phyloP scores from a whole-genome alignment of 1,140 invertebrate species.

The Neocloeon triangulifer region DNA sequence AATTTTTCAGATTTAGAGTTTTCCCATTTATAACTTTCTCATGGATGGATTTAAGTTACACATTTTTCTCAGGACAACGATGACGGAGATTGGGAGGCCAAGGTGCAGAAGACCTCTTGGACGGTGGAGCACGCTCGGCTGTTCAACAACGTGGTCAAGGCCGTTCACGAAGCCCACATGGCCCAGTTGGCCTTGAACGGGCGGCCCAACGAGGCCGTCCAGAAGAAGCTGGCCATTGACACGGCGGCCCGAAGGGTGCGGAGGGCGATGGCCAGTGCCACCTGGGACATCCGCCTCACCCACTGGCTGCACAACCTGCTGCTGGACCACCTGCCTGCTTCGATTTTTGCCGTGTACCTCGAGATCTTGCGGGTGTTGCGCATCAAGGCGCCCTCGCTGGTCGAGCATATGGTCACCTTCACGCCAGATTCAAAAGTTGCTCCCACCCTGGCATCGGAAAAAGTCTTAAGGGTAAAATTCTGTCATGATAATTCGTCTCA shows the following conservation, averaged over 20 bases:
- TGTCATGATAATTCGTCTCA: too few relatives aligned
- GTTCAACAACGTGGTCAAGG: conserved; percentile 38
- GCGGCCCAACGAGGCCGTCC: conserved; percentile 28
- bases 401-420: too few relatives aligned
- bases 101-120: conserved; percentile 41
- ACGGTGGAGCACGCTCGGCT: conserved; percentile 33
- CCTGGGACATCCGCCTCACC: conserved; percentile 43
- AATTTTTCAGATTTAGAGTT: too few relatives aligned
- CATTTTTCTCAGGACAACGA: conserved; percentile 26
- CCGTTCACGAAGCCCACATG: conserved; percentile 47
- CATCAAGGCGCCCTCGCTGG: too few relatives aligned
- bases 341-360: conserved; percentile 50
- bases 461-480: too few relatives aligned
- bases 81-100: conserved; percentile 43
- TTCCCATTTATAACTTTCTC: too few relatives aligned
- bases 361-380: conserved; percentile 38
- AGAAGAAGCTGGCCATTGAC: conserved; percentile 41
- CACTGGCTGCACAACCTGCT: conserved; percentile 61
- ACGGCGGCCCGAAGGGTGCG: conserved; percentile 42
- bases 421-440: too few relatives aligned
- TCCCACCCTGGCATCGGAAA: too few relatives aligned
- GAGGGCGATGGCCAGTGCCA: conserved; percentile 34
- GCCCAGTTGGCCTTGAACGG: conserved; percentile 30
- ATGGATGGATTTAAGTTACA: too few relatives aligned
- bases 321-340: conserved; percentile 36